Evolutionary conservation across 2,113 vertebrate genomes (phyloP), one percentile per base, ranked within the genome.

Genomic region (Engraulis encrasicolus): DNA sequence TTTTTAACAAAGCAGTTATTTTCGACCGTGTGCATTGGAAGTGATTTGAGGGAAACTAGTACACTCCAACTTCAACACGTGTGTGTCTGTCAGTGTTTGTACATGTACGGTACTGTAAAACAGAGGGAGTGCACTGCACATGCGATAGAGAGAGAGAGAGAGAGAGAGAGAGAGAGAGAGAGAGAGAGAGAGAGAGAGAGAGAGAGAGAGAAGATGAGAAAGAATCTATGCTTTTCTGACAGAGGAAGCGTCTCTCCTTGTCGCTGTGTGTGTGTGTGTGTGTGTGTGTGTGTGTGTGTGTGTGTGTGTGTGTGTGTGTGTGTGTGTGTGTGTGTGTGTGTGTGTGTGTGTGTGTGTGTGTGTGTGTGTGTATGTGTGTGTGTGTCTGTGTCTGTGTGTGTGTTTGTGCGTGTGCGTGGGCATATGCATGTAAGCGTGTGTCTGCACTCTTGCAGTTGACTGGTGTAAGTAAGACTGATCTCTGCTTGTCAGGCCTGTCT

Each of bases 271-370:
- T 37, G 49, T 37, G 36, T 81, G 23, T 27, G 40, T 79, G 40
- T 74, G 77, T 45, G 66, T 54, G 34, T 85, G 84, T 81, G 54
- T 52, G 79, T 85, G 14, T 37, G 77, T 81, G 45, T 36, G n/a
- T 27, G 45, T 27, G 31, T 18, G 17, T 31, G 48, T 37, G 9
- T 17, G 36, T 11, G 17, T 31, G 23, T 37, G 3, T 79, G 78
- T 37, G 0, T 79, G 78, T 79, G 34, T 78, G 15, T 83, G 40
- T 19, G 27, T 78, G 66, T 52, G 27, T 83, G 40, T 77, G 11
- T 77, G 58, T 54, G 78, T 80, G 50, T 48, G 78, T 50, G 17
- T 50, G 78, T 50, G 61, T 38, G 27, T 83, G 81, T 80, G 34
- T 18, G 36, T 78, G 66, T 9, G 38, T 48, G 78, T 4, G 19